Conservation (phyloP, 2,888 invertebrate genomes). For the Allygus modestus region DNA sequence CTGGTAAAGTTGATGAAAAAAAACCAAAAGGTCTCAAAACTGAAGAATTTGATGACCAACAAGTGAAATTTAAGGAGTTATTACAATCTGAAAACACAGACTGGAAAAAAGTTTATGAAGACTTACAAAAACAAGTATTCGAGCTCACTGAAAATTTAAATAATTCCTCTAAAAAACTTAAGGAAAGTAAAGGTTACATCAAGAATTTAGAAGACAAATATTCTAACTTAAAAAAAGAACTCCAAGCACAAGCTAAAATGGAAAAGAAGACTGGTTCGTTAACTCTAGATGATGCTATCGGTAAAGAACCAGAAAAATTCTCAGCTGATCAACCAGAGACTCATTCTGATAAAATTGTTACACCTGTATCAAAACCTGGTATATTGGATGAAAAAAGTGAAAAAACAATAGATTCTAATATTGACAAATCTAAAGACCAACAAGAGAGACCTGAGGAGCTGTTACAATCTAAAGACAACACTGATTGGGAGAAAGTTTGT, state of each 20-base stretch:
- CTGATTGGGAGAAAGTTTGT: conserved; percentile 7
- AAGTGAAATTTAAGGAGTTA: background rate
- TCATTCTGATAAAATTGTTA: too few relatives aligned
- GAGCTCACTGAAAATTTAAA: conserved; percentile 19
- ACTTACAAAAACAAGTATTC: background rate
- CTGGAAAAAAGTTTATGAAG: conserved; percentile 34
- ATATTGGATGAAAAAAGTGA: background rate
- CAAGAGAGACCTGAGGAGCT: background rate
- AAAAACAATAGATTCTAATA: too few relatives aligned
- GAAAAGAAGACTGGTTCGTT: background rate
- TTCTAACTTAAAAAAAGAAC: background rate
- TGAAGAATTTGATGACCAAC: background rate
- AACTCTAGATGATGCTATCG: background rate
- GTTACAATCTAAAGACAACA: background rate
- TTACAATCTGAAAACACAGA: background rate
- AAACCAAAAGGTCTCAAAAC: background rate
- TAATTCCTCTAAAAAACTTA: background rate
- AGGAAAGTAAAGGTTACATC: background rate
- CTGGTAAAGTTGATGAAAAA: background rate
- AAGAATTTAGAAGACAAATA: conserved; percentile 8
- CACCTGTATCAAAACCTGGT: too few relatives aligned
- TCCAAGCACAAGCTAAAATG: background rate
- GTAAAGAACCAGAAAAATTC: background rate
- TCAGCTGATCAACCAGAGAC: background rate
- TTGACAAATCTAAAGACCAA: too few relatives aligned